Base-by-base conservation (phyloP, 53 echinoderm and acorn worm species). In the Stichopus horrens region DNA sequence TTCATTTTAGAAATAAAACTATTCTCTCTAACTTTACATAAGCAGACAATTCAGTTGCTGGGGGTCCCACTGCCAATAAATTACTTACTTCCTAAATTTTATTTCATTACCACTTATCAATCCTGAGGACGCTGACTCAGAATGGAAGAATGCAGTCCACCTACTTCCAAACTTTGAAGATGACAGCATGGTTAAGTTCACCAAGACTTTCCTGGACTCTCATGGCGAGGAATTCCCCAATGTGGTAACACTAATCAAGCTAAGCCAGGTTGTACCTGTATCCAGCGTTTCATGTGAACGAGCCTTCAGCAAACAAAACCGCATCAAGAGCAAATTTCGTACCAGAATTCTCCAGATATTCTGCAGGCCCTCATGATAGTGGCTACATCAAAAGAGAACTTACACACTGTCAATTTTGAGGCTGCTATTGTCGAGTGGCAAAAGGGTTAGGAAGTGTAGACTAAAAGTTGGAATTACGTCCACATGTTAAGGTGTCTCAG, bases 181-280 rank as follows among this genome's bases (percentile, higher is more conserved):
- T 16, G 22, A 76, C 9, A 21, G 2, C 21, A n/a, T 67, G n/a
- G 13, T 1, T 0, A 18, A 67, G 11, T 16, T 76, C 22, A 21
- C 21, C 9, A 22, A 16, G 23, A 19, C n/a, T 76, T 76, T 4
- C 23, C 4, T 76, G 76, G 76, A 9, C 9, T n/a, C 23, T 22
- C 76, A 76, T 21, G 21, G 22, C 9, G 76, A 76, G 76, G 76
- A 76, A 1, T 76, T 76, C 76, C 76, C 22, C 19, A 76, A 76
- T 76, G 76, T 76, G 76, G 22, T 5, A 76, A 76, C 18, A 22
- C 76, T 19, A 1, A 76, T 76, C 18, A 76, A n/a, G 76, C 14
- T 76, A 16, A 76, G 76, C 23, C 76, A 76, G 76, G 76, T 76
- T 18, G 9, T 76, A 21, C 76, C 76, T n/a, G 18, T 76, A 21